Percentiles rank a stretch among this genome's conserved stretches.
phyloP scores from a whole-genome alignment of 2,797 vertebrate genomes.

The Scleropages formosus region DNA sequence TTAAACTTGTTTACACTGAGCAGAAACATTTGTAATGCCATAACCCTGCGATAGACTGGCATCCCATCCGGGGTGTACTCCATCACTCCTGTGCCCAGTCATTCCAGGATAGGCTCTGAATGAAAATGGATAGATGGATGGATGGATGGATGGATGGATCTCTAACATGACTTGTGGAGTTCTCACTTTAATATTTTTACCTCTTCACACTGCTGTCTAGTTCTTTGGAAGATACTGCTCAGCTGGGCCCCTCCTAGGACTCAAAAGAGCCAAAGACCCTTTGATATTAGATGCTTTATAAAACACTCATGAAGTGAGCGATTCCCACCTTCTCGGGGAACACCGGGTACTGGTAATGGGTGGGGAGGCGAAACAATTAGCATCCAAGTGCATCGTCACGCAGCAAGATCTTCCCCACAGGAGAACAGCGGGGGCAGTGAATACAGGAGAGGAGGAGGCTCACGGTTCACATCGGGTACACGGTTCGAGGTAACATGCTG shows the following conservation, averaged over 20 bases:
- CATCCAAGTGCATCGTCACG: slow-evolving; percentile 61
- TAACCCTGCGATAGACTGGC: too few relatives aligned
- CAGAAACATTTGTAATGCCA: too few relatives aligned
- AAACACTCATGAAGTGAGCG: slow-evolving; percentile 50
- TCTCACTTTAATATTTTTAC: neutral
- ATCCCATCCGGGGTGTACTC: too few relatives aligned
- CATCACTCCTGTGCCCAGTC: too few relatives aligned
- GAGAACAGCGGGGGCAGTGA: slow-evolving; percentile 32
- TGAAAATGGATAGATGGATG: neutral
- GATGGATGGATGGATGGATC: neutral
- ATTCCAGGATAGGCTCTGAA: too few relatives aligned
- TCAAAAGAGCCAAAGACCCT: neutral
- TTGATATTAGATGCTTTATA: slow-evolving; percentile 41
- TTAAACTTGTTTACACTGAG: too few relatives aligned
- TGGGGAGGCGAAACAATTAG: slow-evolving; percentile 59
- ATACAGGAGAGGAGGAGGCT: too few relatives aligned
- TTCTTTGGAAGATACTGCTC: neutral
- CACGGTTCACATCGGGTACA: too few relatives aligned
- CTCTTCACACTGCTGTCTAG: neutral
- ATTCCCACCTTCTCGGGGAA: slow-evolving; percentile 45
- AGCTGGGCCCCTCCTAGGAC: neutral
- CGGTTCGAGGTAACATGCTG: too few relatives aligned
- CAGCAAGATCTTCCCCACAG: slow-evolving; percentile 29
- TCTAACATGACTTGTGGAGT: neutral
- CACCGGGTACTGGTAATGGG: slow-evolving; percentile 60